Evolutionary conservation across 2,888 invertebrate genomes (phyloP), one percentile per base, ranked within the genome.

Genomic region (Acleris emargana): DNA sequence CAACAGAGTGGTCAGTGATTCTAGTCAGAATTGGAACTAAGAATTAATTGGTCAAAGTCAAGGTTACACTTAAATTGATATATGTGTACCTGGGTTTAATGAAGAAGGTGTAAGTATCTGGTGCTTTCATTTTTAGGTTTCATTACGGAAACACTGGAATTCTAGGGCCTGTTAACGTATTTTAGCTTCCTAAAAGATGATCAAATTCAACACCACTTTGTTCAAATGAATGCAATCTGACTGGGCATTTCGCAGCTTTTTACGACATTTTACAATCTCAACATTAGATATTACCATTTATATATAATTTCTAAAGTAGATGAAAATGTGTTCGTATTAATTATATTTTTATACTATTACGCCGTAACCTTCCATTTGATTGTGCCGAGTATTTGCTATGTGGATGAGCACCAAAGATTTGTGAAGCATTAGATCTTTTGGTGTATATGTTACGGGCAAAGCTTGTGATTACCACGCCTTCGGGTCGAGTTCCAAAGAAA

Each of bases 351-450:
- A 77, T 71, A 73, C 68, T 81, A 83, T 69, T 81, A 83, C 79
- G 80, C 82, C 81, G 84, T 73, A 80, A 80, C 78, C 82, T 85
- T 86, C 82, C 83, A 83, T 82, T 85, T 77, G 79, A 86, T 84
- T 81, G 88, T 88, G 88, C 89, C 84, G 88, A 87, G 79, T 84
- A 79, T 84, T 83, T 86, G 86, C 85, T 87, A 88, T 87, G 87
- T 90, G 87, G 86, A 90, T 87, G 84, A 87, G 88, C 92, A 90
- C 92, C 92, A 92, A 92, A 92, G 92, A 92, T 91, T 89, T 90
- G 87, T 88, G 85, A 88, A 86, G 82, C 84, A 81, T 86, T 84
- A 86, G 77, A 85, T 82, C 81, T 87, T 88, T 91, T 91, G 91
- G 91, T 91, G 92, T 90, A 83, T 84, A 66, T 66, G 38, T 66